Conservation (phyloP, 1,140 invertebrate genomes). For the Bathynomus jamesi region DNA sequence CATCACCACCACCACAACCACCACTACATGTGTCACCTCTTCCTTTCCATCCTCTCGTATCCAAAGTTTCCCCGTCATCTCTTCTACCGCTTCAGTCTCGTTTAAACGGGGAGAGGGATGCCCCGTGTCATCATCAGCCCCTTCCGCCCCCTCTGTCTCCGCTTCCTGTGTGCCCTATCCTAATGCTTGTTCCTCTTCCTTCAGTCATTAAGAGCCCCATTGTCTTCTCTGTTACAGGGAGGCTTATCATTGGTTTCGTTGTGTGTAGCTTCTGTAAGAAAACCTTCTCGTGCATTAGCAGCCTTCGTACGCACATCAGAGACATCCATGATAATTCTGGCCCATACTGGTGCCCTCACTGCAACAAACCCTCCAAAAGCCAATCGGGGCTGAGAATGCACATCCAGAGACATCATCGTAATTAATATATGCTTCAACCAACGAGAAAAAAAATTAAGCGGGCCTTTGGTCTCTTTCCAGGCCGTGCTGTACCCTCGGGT, state of each 20-base stretch:
- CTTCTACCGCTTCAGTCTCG: not conserved
- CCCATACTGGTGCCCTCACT: constrained; percentile 36
- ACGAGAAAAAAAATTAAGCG: constrained; percentile 18
- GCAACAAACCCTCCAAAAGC: constrained; percentile 36
- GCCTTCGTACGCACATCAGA: constrained; percentile 36
- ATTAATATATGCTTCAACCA: constrained; percentile 20
- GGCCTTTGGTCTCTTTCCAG: constrained; percentile 38
- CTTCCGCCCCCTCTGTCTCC: not conserved
- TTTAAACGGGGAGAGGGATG: not conserved
- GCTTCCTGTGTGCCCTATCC: not conserved
- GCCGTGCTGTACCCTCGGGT: constrained; percentile 35
- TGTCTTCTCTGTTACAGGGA: constrained; percentile 36
- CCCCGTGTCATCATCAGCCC: not conserved
- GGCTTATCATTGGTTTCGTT: constrained; percentile 37
- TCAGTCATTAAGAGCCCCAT: constrained; percentile 36
- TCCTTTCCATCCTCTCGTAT: not conserved
- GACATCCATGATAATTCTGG: constrained; percentile 37
- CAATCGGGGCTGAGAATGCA: constrained; percentile 37
- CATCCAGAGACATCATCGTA: constrained; percentile 37
- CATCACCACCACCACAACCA: constrained; percentile 17
- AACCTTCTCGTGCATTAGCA: constrained; percentile 37
- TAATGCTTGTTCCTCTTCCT: constrained; percentile 9
- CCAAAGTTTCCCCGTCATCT: not conserved
- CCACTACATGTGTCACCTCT: constrained; percentile 7
- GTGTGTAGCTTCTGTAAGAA: constrained; percentile 38